These are phyloP conservation scores for Cacoxenus indagator DNA, from an alignment of 2,888 invertebrate genomes.

Conservation along the genomic window DNA sequence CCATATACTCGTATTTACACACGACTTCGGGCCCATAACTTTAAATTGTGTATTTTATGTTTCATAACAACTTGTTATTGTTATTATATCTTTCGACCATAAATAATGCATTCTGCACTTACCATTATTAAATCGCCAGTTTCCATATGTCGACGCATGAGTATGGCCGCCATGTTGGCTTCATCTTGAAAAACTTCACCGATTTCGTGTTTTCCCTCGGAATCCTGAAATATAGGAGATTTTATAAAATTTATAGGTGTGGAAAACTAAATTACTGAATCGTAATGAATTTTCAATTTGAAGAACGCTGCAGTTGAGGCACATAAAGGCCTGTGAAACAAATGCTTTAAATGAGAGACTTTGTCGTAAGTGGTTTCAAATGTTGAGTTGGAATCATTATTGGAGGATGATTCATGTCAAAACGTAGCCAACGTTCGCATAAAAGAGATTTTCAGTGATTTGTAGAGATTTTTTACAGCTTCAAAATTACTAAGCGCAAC, in stretches of 20 bases:
- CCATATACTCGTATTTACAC: conserved; percentile 15
- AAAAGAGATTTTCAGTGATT: no score
- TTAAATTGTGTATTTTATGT: no score
- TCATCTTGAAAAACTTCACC: conserved; percentile 92
- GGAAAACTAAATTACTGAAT: not conserved
- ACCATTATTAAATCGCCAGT: conserved; percentile 89
- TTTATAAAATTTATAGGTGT: not conserved
- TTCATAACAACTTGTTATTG: conserved; percentile 7
- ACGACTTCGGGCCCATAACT: conserved; percentile 42
- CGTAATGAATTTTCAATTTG: not conserved
- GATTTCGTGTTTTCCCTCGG: conserved; percentile 74
- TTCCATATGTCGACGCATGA: conserved; percentile 83
- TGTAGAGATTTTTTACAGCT: no score
- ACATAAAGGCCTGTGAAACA: no score
- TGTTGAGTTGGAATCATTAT: no score
- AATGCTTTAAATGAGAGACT: no score
- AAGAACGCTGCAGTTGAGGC: no score
- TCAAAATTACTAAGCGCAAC: no score
- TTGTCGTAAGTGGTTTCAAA: no score
- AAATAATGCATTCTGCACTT: conserved; percentile 70
- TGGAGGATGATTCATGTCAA: no score
- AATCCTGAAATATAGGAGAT: conserved; percentile 72
- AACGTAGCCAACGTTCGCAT: no score
- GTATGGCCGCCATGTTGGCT: conserved; percentile 86
- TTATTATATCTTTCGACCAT: not conserved